Evolutionary conservation across 2,888 invertebrate species (phyloP).

Genomic region (Nasonovia ribisnigri): DNA sequence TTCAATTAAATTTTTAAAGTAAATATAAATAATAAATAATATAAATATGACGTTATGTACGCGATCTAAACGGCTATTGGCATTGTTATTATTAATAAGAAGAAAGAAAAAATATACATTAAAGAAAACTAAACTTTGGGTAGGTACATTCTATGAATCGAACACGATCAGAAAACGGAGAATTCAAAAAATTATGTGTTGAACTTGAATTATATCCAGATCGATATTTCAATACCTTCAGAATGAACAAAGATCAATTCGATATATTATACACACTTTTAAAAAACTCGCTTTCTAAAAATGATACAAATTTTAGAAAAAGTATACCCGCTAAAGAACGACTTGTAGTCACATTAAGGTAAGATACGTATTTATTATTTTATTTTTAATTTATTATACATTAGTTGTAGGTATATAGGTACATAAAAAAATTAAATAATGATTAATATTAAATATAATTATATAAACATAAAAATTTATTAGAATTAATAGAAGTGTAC

Average conservation of each 20-base stretch:
- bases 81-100: conserved; percentile 18
- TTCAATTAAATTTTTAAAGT: not conserved
- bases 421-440: not conserved
- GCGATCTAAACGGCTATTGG: not conserved
- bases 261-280: conserved; percentile 13
- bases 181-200: not conserved
- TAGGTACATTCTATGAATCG: not conserved
- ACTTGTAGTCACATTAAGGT: not conserved
- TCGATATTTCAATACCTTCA: conserved; percentile 29
- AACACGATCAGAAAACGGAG: not conserved
- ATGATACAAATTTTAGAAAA: not conserved
- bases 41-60: conserved; percentile 15
- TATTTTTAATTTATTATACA: not conserved
- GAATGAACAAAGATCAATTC: conserved; percentile 31
- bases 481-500: not conserved
- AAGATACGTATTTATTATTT: not conserved
- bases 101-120: not conserved
- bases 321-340: not conserved
- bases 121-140: conserved; percentile 16
- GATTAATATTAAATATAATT: not conserved
- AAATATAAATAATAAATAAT: not conserved
- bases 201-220: not conserved
- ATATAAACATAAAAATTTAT: not conserved
- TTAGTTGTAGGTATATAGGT: not conserved
- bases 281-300: not conserved